Evolutionary conservation across 2,888 invertebrate genomes (phyloP).

Genomic region (Andricus curvator): DNA sequence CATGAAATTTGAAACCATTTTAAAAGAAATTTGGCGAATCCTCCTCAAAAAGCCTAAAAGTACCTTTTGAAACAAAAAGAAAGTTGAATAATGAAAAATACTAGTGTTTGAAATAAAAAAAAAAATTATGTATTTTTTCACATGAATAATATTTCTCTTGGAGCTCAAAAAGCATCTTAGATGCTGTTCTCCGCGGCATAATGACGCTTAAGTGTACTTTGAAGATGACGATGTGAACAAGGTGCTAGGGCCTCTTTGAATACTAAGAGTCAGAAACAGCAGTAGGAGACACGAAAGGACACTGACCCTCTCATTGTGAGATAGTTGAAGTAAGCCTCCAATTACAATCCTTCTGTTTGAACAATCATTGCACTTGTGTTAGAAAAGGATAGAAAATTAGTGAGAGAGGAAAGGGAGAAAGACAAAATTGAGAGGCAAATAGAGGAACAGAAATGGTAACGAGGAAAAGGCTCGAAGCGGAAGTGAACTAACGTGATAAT

Average conservation of each 20-base stretch:
- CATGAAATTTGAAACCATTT: too few relatives aligned
- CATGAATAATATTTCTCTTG: neutral
- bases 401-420: neutral
- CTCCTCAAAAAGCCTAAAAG: too few relatives aligned
- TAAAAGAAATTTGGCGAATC: too few relatives aligned
- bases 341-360: conserved; percentile 50
- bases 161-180: neutral
- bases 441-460: conserved; percentile 12
- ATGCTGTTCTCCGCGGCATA: neutral
- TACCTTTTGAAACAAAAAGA: too few relatives aligned
- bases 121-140: neutral
- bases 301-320: conserved; percentile 56
- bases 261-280: conserved; percentile 44
- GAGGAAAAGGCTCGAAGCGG: conserved; percentile 39
- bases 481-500: conserved; percentile 53
- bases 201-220: conserved; percentile 13
- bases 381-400: neutral
- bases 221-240: conserved; percentile 12
- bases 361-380: neutral
- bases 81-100: too few relatives aligned
- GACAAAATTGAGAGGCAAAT: neutral
- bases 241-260: conserved; percentile 39
- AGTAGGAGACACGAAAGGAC: conserved; percentile 52
- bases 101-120: too few relatives aligned
- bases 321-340: conserved; percentile 59